Percentiles rank a stretch among this genome's conserved stretches.
Evolutionary conservation across 2,797 vertebrate genomes (phyloP).

Genomic region (Acridotheres tristis): DNA sequence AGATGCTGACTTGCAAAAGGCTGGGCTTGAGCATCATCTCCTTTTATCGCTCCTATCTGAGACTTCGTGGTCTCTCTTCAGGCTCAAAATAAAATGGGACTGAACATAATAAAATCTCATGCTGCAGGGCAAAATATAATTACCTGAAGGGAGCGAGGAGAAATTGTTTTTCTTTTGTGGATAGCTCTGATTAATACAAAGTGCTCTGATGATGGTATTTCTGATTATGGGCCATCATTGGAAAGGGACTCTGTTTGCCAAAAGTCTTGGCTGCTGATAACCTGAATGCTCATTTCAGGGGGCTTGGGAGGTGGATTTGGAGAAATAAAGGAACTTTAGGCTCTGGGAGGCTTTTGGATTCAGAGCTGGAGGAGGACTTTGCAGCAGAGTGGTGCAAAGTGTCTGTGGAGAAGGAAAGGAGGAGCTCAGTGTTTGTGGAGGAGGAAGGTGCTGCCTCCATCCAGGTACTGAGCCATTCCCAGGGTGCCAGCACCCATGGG

Average conservation of each 20-base stretch:
- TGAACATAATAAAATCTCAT: conserved; percentile 45
- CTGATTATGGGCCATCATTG: not conserved
- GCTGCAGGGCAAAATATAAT: conserved; percentile 46
- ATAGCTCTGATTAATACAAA: not conserved
- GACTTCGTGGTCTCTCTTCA: not conserved
- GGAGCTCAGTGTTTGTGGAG: not conserved
- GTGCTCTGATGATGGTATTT: not conserved
- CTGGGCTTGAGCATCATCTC: conserved; percentile 4
- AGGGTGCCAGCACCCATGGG: not conserved
- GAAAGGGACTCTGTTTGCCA: not conserved
- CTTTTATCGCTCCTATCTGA: conserved; percentile 19
- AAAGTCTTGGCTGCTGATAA: not conserved
- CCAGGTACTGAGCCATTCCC: not conserved
- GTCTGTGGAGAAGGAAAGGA: not conserved
- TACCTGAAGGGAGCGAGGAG: not conserved
- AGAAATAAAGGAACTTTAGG: not conserved
- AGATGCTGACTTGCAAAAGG: conserved; percentile 47
- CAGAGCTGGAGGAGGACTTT: not conserved
- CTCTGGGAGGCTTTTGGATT: not conserved
- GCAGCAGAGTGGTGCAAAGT: not conserved
- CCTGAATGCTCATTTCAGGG: not conserved
- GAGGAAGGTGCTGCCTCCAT: rapidly evolving
- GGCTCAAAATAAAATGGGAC: conserved; percentile 20
- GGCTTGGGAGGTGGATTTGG: not conserved
- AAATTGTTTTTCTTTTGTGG: not conserved